Evolutionary conservation across 2,113 vertebrate species (phyloP).

Genomic region (Ophiodon elongatus): DNA sequence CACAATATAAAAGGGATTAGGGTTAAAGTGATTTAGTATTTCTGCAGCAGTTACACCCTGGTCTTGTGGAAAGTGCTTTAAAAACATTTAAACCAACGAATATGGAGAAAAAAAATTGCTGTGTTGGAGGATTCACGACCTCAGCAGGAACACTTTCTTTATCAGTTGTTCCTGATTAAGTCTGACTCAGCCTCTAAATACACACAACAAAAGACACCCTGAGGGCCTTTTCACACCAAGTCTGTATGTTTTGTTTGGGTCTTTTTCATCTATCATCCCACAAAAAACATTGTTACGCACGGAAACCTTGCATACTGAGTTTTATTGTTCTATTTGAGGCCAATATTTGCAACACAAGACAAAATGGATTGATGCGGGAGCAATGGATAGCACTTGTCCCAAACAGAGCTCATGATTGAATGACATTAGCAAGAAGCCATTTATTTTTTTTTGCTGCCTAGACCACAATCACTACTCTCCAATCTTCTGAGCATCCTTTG

Average conservation of each 20-base stretch:
- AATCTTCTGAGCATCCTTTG: not conserved
- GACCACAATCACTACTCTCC: not conserved
- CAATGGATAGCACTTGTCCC: not conserved
- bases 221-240: not conserved
- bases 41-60: not conserved
- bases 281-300: not conserved
- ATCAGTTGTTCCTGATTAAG: conserved; percentile 1
- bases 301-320: not conserved
- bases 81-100: not conserved
- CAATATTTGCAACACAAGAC: not conserved
- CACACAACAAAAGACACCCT: not conserved
- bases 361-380: not conserved
- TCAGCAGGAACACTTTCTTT: not conserved
- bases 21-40: not conserved
- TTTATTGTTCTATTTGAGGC: not conserved
- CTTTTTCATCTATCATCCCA: not conserved
- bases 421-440: not conserved
- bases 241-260: not conserved
- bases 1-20: conserved; percentile 10
- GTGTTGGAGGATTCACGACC: not conserved
- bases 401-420: not conserved
- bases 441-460: not conserved
- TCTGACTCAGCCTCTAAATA: not conserved
- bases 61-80: not conserved
- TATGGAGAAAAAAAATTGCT: not conserved